Base-by-base conservation (phyloP, 2,888 invertebrate species). In the Seira ritae region DNA sequence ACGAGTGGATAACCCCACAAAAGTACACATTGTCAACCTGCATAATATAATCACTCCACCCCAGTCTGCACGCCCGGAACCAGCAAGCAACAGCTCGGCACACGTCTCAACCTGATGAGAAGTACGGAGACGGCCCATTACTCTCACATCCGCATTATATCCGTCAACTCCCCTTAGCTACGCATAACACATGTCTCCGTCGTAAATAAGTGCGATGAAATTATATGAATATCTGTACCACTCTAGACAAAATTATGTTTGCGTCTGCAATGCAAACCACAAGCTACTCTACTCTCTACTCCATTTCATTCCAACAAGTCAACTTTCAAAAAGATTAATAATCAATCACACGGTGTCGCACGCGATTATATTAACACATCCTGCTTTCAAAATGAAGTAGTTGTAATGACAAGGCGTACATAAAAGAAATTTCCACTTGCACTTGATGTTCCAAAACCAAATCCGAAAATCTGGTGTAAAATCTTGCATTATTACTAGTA, bases 41-140 rank as follows among this genome's bases (percentile, higher is more conserved):
- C 62, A 72, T 74, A 74, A 20, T 62, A 72, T 74, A 74, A 20
- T 62, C 62, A 62, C 62, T 62, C 62, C 62, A 62, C 66, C 74
- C 74, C 74, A 74, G 42, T 66, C 66, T 65, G 73, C 22, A 65
- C 17, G 62, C 23, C 37, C 2, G 23, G 24, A 22, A 73, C 73
- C 65, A 65, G 42, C 65, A 71, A 74, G 66, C 74, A 74, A 74
- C 74, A 65, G 74, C 74, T 66, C 74, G 73, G 23, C 74, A 66
- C 74, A 74, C 74, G 66, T 62, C 22, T 62, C 62, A 19, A 20
- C 37, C 22, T 66, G 74, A 60, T 74, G 74, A 42, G 62, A 62
- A 62, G 62, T 15, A 55, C 15, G 66, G 74, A 76, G 50, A 68
- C 75, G 75, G 75, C 68, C 75, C 75, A 76, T 76, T 76, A 76